Evolutionary conservation across 1,140 invertebrate species (phyloP), one percentile per base, ranked within the genome.

Genomic region (Drosophila azteca): DNA sequence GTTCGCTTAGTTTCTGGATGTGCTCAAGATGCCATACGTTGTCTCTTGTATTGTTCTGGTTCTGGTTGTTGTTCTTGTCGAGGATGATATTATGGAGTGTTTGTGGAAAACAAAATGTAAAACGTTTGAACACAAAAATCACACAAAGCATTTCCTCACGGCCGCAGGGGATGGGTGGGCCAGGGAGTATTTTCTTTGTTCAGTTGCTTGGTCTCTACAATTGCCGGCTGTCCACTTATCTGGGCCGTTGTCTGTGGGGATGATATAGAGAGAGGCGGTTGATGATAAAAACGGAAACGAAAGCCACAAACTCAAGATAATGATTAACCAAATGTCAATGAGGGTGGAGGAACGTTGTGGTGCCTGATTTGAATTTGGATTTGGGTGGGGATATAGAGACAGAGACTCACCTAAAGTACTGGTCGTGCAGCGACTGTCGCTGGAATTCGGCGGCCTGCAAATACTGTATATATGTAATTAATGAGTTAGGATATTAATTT

Each of bases 401-500:
- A 26, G 4, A 5, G 17, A 74, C 90, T 91, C 59, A 92, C 91
- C 91, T 91, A 61, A 91, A 92, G 67, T 92, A 92, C 72, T 92
- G 91, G 78, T 92, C 91, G 52, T 92, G 91, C 61, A 92, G 74
- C 49, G 91, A 91, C 67, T 92, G 91, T 66, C 91, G 89, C 71
- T 92, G 91, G 65, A 92, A 91, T 68, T 92, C 91, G 75, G 91
- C 91, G 62, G 91, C 91, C 91, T 92, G 90, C 77, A 91, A 91
- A 91, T 91, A 91, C 91, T 91, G 80, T 90, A 91, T 90, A 78
- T 91, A 91, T 91, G 83, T 89, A 90, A 91, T 91, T 91, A 89
- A 89, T 87, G 65, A 90, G 77, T 78, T 84, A 73, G 75, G 78
- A 83, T 67, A 73, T 79, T 54, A 26, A 20, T 71, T 48, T 39